A percentile compares a stretch with the other conserved stretches of the same genome.
Conservation (phyloP, 2,797 vertebrate species). For the Ceryle rudis region DNA sequence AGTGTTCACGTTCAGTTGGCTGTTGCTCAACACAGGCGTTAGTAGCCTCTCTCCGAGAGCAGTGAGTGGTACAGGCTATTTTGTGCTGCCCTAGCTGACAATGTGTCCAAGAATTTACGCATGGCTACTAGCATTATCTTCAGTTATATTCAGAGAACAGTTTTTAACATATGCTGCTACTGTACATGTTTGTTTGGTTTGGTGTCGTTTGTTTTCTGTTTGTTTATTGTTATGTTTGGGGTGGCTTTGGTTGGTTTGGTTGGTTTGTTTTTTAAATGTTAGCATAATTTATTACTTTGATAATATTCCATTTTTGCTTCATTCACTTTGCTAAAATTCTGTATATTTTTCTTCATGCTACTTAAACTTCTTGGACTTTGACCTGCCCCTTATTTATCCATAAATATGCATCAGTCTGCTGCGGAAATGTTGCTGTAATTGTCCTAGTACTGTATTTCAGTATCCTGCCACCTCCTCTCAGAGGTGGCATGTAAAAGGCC, state of each 20-base stretch:
- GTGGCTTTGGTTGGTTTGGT: background rate
- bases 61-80: background rate
- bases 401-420: background rate
- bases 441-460: background rate
- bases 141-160: background rate
- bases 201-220: too few species aligned
- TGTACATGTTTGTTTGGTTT: background rate
- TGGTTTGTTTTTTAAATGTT: too few species aligned
- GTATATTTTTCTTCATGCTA: background rate
- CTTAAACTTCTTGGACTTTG: background rate
- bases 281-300: background rate
- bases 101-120: background rate
- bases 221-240: background rate
- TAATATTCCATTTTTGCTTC: background rate
- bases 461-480: background rate
- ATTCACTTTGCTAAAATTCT: background rate
- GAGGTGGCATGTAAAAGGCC: background rate
- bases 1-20: background rate
- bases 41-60: background rate
- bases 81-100: background rate
- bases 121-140: background rate
- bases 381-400: background rate
- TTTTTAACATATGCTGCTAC: background rate
- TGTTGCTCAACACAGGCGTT: background rate
- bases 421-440: background rate